Percentiles rank a stretch among this genome's conserved stretches.
Evolutionary conservation across 1,140 invertebrate species (phyloP).

Genomic region (Plodia interpunctella): DNA sequence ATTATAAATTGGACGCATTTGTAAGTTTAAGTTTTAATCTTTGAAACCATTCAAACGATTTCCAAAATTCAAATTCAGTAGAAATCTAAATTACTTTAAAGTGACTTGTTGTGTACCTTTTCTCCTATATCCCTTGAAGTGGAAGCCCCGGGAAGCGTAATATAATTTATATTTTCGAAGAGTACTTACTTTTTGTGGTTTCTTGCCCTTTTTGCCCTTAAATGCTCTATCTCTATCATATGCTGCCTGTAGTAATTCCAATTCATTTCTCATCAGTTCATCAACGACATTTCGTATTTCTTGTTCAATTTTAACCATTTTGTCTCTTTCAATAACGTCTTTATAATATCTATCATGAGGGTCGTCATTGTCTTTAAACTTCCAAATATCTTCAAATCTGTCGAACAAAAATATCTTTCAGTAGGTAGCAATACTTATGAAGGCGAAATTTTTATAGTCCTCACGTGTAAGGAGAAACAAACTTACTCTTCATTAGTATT

Average conservation of each 20-base stretch:
- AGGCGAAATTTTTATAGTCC: too few species aligned
- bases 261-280: slow-evolving; percentile 89
- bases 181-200: slow-evolving; percentile 85
- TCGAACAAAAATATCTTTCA: slow-evolving; percentile 15
- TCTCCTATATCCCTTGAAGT: too few species aligned
- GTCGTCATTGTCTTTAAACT: slow-evolving; percentile 87
- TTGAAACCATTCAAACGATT: too few species aligned
- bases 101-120: too few species aligned
- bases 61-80: too few species aligned
- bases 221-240: slow-evolving; percentile 85
- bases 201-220: slow-evolving; percentile 88
- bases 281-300: slow-evolving; percentile 91
- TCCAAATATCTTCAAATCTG: slow-evolving; percentile 88
- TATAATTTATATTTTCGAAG: not conserved
- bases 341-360: slow-evolving; percentile 80
- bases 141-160: too few species aligned
- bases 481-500: slow-evolving; percentile 79
- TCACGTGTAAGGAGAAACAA: not conserved
- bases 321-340: slow-evolving; percentile 90
- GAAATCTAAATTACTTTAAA: too few species aligned
- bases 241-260: slow-evolving; percentile 88
- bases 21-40: too few species aligned
- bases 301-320: slow-evolving; percentile 88
- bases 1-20: too few species aligned
- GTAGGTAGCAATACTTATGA: too few species aligned